Conservation (phyloP, 2,797 vertebrate species). For the Rhadinocentrus ornatus region DNA sequence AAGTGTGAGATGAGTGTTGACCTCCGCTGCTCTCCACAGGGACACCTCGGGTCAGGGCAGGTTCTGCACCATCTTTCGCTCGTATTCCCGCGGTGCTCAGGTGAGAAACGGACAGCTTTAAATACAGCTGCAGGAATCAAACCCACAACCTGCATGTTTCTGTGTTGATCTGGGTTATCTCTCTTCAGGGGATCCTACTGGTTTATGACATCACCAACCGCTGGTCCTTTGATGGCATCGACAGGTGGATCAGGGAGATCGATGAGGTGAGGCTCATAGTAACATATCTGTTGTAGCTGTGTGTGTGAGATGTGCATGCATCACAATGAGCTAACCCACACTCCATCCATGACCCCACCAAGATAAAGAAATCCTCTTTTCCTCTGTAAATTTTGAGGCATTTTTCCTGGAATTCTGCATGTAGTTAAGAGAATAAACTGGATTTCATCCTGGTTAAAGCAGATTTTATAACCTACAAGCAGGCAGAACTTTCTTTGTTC, state of each 20-base stretch:
- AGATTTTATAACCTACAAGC: no score
- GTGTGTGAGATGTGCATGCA: no score
- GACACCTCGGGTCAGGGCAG: conserved; percentile 97
- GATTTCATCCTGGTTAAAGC: no score
- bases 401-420: no score
- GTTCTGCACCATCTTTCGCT: conserved; percentile 98
- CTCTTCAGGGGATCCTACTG: conserved; percentile 91
- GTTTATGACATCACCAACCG: conserved; percentile 99
- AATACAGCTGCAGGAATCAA: no score
- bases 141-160: neutral
- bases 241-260: conserved; percentile 98
- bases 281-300: no score
- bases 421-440: no score
- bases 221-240: conserved; percentile 98
- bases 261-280: conserved; percentile 87
- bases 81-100: conserved; percentile 97
- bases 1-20: neutral
- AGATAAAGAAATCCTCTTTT: no score
- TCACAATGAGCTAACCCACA: no score
- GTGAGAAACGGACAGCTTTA: conserved; percentile 74
- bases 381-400: no score
- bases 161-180: neutral
- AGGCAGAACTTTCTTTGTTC: no score
- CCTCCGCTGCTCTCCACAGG: conserved; percentile 76
- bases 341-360: no score